Evolutionary conservation across 2,888 invertebrate species (phyloP), one percentile per base, ranked within the genome.

Genomic region (Tyria jacobaeae): DNA sequence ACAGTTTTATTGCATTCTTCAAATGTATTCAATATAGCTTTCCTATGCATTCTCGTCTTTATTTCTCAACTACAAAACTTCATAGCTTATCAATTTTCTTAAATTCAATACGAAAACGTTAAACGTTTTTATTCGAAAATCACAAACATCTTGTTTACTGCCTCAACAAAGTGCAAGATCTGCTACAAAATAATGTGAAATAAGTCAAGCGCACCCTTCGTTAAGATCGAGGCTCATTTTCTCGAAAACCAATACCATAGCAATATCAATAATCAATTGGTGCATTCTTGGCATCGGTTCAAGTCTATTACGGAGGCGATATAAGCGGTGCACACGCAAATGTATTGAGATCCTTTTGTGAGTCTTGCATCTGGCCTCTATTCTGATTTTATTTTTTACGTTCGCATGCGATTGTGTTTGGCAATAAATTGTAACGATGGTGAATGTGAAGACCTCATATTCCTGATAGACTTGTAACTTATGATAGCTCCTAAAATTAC

Each of bases 241-340:
- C 86, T 84, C 82, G 83, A 86, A 86, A 89, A 88, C 87, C 89
- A 89, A 89, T 90, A 88, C 85, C 86, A 88, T 88, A 84, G 89
- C 90, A 89, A 93, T 94, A 93, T 92, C 92, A 91, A 92, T 93
- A 94, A 94, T 94, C 93, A 94, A 94, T 93, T 90, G 91, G 86
- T 88, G 90, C 89, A 92, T 92, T 92, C 89, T 92, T 94, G 93
- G 93, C 93, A 80, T 73, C 73, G 80, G 84, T 90, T 93, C 93
- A 94, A 94, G 87, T 92, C 93, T 90, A 93, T 94, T 92, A 92
- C 77, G 71, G 74, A 75, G 75, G 67, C 76, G 78, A 79, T 83
- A 83, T 86, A 84, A 83, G 83, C 85, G 85, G 73, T 82, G 85
- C 84, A 86, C 83, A 88, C 88, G 86, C 85, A 88, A 88, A 89